These are phyloP conservation scores for Rhagium mordax DNA, from an alignment of 2,888 invertebrate species.

Conservation along the genomic window DNA sequence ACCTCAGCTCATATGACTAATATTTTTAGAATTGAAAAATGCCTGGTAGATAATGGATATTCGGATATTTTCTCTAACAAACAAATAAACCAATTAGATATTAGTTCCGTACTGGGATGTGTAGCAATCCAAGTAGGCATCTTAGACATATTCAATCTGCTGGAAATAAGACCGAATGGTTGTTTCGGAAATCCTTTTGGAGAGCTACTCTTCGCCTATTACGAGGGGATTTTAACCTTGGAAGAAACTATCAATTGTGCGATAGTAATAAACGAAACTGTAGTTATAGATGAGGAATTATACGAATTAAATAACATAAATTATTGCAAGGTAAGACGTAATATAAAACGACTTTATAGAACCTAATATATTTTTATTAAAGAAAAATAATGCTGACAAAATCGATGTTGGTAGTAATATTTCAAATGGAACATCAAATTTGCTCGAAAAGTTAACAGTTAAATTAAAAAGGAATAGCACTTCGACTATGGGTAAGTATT, in stretches of 20 bases:
- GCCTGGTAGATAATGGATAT: conserved; percentile 39
- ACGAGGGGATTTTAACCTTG: conserved; percentile 28
- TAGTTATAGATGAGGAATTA: too few species aligned
- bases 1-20: too few species aligned
- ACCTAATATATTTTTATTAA: too few species aligned
- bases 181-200: conserved; percentile 13
- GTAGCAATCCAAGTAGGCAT: conserved; percentile 74
- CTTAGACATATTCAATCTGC: conserved; percentile 64
- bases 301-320: too few species aligned
- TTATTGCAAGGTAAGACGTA: too few species aligned
- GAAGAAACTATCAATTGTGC: conserved; percentile 34
- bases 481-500: too few species aligned
- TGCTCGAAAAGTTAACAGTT: too few species aligned
- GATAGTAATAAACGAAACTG: conserved; percentile 13
- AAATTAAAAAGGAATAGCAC: too few species aligned
- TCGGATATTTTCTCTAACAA: conserved; percentile 27
- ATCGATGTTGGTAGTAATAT: too few species aligned
- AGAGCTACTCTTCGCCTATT: conserved; percentile 34
- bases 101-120: conserved; percentile 37
- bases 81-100: background rate
- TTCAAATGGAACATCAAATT: too few species aligned
- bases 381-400: too few species aligned
- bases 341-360: too few species aligned
- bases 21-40: conserved; percentile 2
- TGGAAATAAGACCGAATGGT: background rate